Percentiles rank a stretch among this genome's conserved stretches.
Conservation (phyloP, 2,113 vertebrate genomes). For the Dendrocopos noguchii region DNA sequence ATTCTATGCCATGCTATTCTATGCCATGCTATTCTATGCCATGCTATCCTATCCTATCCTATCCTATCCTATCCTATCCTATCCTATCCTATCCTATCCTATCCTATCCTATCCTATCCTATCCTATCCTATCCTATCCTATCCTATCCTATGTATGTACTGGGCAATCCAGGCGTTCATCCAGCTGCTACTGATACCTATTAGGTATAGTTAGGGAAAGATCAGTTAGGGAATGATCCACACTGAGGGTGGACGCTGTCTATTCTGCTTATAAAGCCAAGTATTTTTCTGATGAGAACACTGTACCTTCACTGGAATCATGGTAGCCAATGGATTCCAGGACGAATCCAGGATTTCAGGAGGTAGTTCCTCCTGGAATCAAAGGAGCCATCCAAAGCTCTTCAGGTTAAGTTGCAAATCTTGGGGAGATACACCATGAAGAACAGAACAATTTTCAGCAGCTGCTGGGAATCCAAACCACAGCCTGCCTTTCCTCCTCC, state of each 20-base stretch:
- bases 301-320: background rate
- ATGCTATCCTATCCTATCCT: too few species aligned
- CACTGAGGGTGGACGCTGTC: background rate
- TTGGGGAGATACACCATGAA: background rate
- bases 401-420: background rate
- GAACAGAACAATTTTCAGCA: constrained; percentile 3
- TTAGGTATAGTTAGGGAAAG: background rate
- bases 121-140: too few species aligned
- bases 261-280: background rate
- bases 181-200: background rate
- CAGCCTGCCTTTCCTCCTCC: background rate
- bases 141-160: too few species aligned
- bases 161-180: background rate
- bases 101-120: too few species aligned
- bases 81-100: too few species aligned
- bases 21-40: too few species aligned
- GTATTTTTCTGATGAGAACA: background rate
- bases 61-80: too few species aligned
- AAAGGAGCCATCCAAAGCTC: background rate
- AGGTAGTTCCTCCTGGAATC: background rate
- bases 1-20: too few species aligned
- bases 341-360: too few species aligned
- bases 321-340: too few species aligned
- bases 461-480: background rate
- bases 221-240: background rate